phyloP scores from a whole-genome alignment of 2,797 vertebrate genomes.

The Meriones psammophilus region DNA sequence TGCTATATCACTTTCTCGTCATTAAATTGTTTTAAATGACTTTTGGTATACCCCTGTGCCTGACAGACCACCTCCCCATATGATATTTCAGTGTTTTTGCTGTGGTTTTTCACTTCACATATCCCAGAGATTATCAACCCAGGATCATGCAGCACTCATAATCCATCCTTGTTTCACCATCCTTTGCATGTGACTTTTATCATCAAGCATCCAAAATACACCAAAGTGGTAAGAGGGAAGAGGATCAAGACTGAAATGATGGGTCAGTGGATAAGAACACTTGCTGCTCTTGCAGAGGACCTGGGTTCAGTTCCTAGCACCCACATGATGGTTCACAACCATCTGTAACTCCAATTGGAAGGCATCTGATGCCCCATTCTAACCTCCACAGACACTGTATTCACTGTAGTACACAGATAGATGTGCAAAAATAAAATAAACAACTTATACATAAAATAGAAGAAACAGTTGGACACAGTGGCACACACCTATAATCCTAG shows the following conservation, averaged over 20 bases:
- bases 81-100: not conserved
- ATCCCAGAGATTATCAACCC: not conserved
- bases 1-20: not conserved
- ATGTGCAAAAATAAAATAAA: not conserved
- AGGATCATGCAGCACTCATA: not conserved
- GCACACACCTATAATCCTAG: too few species aligned
- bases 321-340: not conserved
- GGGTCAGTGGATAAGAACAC: not conserved
- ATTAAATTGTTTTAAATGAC: not conserved
- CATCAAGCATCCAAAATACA: not conserved
- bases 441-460: too few species aligned
- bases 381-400: not conserved
- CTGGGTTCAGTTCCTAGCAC: not conserved
- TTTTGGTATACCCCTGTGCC: not conserved
- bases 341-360: not conserved
- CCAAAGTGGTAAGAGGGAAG: not conserved
- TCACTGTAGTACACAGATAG: not conserved
- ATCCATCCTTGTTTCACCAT: not conserved
- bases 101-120: not conserved
- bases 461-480: too few species aligned
- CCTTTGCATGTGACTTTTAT: not conserved
- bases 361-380: not conserved
- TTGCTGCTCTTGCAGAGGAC: not conserved
- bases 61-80: not conserved
- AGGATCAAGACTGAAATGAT: not conserved